A percentile compares a stretch with the other conserved stretches of the same genome.
Evolutionary conservation across 2,797 vertebrate genomes (phyloP).

Genomic region (Mus caroli): DNA sequence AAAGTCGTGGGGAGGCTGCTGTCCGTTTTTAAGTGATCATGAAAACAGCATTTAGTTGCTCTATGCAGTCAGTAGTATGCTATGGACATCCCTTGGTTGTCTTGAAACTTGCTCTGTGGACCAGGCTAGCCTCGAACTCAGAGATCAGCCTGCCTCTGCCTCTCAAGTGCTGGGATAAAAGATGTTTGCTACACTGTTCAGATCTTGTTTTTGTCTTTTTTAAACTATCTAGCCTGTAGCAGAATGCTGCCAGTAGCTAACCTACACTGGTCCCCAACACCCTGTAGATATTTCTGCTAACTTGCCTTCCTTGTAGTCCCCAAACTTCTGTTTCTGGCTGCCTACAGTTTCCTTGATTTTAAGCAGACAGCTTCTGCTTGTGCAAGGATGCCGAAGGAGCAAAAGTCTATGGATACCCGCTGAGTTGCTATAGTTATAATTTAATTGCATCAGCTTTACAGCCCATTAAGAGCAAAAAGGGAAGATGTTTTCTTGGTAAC

Average conservation of each 20-base stretch:
- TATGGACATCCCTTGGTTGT: not conserved
- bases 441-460: constrained; percentile 82
- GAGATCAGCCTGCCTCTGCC: not conserved
- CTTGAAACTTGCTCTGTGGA: not conserved
- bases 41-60: constrained; percentile 8
- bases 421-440: constrained; percentile 84
- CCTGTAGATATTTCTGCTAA: constrained; percentile 18
- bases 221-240: not conserved
- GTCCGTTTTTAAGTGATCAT: not conserved
- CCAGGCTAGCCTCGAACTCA: not conserved
- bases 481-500: constrained; percentile 81
- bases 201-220: not conserved
- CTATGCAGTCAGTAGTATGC: not conserved
- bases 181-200: not conserved
- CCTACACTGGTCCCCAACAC: not conserved
- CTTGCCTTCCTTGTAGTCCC: not conserved
- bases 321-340: not conserved
- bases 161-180: not conserved
- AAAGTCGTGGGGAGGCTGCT: not conserved
- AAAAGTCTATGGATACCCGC: constrained; percentile 16
- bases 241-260: not conserved
- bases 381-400: constrained; percentile 56
- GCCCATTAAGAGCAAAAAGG: constrained; percentile 78
- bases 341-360: not conserved
- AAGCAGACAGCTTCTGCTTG: constrained; percentile 25